These are phyloP conservation scores for Lucifuga dentata DNA, from an alignment of 2,113 vertebrate genomes.

Conservation along the genomic window DNA sequence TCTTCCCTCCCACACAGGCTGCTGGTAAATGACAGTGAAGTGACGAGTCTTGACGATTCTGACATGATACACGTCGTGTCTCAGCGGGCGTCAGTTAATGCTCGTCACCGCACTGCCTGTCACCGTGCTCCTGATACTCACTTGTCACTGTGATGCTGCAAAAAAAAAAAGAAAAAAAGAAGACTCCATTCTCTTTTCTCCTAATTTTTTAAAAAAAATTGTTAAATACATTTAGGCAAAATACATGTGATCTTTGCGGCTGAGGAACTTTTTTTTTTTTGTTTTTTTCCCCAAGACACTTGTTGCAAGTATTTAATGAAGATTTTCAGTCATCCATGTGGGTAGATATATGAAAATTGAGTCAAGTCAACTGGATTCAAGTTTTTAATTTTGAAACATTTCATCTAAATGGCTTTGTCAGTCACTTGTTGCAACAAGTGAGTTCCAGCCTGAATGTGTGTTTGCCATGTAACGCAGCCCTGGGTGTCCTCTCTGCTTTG, in stretches of 20 bases:
- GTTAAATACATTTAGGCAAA: too few relatives aligned
- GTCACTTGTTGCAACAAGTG: slow-evolving; percentile 14
- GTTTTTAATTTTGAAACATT: too few relatives aligned
- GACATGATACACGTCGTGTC: slow-evolving; percentile 63
- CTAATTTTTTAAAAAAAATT: background rate
- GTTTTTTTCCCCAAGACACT: slow-evolving; percentile 28
- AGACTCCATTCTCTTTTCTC: slow-evolving; percentile 10
- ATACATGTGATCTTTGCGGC: too few relatives aligned
- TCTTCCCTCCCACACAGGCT: slow-evolving; percentile 67
- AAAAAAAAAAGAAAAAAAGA: slow-evolving; percentile 25
- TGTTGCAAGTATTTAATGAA: slow-evolving; percentile 25
- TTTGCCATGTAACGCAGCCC: slow-evolving; percentile 38
- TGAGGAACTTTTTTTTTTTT: slow-evolving; percentile 12
- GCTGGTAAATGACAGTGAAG: slow-evolving; percentile 72
- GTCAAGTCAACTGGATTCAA: too few relatives aligned
- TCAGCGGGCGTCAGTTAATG: slow-evolving; percentile 54
- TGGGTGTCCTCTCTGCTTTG: slow-evolving; percentile 35
- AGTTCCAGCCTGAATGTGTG: slow-evolving; percentile 26
- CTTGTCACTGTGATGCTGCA: slow-evolving; percentile 50
- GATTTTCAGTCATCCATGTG: too few relatives aligned
- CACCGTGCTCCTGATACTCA: slow-evolving; percentile 42
- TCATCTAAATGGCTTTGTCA: too few relatives aligned
- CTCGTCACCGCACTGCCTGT: slow-evolving; percentile 45
- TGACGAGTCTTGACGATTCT: slow-evolving; percentile 61
- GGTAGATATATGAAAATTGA: too few relatives aligned